These are phyloP conservation scores for Zeugodacus cucurbitae DNA, from an alignment of 1,140 invertebrate species.

Conservation along the genomic window DNA sequence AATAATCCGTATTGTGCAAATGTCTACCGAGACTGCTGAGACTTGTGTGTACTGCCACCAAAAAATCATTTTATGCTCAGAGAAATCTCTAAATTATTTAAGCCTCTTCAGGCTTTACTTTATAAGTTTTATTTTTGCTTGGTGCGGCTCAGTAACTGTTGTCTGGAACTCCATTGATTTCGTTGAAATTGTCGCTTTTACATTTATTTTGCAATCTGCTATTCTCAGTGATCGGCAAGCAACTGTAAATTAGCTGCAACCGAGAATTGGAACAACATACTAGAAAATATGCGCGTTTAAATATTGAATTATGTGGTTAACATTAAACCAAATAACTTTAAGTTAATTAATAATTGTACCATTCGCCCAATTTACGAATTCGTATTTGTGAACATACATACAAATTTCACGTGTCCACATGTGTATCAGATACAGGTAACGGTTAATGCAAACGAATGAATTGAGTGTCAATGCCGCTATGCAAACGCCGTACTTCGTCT, in stretches of 20 bases:
- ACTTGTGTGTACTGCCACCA: too few species aligned
- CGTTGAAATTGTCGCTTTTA: not conserved
- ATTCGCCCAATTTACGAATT: not conserved
- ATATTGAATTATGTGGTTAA: not conserved
- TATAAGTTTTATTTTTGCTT: too few species aligned
- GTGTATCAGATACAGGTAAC: not conserved
- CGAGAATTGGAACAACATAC: not conserved
- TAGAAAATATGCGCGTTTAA: not conserved
- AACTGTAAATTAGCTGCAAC: not conserved
- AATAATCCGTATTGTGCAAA: too few species aligned
- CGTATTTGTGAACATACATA: not conserved
- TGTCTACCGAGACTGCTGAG: too few species aligned
- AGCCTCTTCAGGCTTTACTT: too few species aligned
- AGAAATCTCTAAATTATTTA: too few species aligned
- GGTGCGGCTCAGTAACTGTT: too few species aligned
- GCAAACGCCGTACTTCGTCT: not conserved
- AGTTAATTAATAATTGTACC: not conserved
- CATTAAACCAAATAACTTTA: not conserved
- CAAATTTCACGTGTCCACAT: not conserved
- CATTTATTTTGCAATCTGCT: not conserved
- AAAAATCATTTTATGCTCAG: too few species aligned
- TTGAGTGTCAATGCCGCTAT: not conserved
- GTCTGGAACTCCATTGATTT: too few species aligned
- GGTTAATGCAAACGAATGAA: not conserved
- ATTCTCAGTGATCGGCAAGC: not conserved